A percentile compares a stretch with the other conserved stretches of the same genome.
These are phyloP conservation scores for Etheostoma perlongum DNA, from an alignment of 2,797 vertebrate species.

Conservation along the genomic window DNA sequence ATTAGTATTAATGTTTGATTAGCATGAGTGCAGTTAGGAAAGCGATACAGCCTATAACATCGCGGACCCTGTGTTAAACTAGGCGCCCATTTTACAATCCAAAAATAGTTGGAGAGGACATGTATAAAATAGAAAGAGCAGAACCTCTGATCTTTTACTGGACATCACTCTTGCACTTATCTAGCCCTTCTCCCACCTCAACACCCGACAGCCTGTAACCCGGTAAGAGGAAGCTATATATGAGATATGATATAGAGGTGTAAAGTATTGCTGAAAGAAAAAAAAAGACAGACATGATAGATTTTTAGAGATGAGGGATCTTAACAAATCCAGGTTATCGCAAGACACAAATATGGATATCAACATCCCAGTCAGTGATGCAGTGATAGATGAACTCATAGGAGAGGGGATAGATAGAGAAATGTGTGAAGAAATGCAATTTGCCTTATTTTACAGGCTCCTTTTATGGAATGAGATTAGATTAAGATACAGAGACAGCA, in stretches of 20 bases:
- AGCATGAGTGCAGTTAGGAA: slow-evolving; percentile 44
- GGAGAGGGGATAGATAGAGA: slow-evolving; percentile 2
- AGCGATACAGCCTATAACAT: slow-evolving; percentile 38
- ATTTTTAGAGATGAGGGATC: neutral
- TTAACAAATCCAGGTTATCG: neutral
- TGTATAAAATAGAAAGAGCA: slow-evolving; percentile 65
- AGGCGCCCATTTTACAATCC: slow-evolving; percentile 47
- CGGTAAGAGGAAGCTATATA: slow-evolving; percentile 51
- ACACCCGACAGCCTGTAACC: slow-evolving; percentile 4
- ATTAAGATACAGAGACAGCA: slow-evolving; percentile 57
- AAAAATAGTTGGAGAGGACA: slow-evolving; percentile 61
- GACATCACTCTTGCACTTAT: slow-evolving; percentile 33
- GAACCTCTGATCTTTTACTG: slow-evolving; percentile 39
- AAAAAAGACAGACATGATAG: neutral
- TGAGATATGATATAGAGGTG: neutral
- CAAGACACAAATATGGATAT: neutral
- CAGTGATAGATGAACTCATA: slow-evolving; percentile 14
- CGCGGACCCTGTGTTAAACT: slow-evolving; percentile 37
- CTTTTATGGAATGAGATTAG: slow-evolving; percentile 49
- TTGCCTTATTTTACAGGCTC: slow-evolving; percentile 32
- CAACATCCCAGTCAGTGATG: neutral
- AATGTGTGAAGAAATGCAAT: slow-evolving; percentile 31
- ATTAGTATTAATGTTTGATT: slow-evolving; percentile 74
- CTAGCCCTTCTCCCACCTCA: slow-evolving; percentile 11
- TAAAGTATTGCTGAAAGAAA: neutral